Evolutionary conservation across 2,797 vertebrate species (phyloP).

Genomic region (Lophura swinhoii): DNA sequence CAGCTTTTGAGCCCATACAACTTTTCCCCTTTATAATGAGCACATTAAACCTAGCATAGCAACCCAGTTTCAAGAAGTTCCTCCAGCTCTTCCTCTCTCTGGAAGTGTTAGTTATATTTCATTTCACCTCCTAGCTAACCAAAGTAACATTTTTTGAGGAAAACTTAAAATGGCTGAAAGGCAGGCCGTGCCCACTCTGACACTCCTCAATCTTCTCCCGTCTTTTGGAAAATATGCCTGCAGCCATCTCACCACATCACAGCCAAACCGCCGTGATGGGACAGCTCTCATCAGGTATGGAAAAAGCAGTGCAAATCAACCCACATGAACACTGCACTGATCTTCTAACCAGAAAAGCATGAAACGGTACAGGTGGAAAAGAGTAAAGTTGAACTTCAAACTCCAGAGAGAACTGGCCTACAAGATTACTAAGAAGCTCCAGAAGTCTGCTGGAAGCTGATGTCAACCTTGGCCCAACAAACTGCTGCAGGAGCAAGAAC

Average conservation of each 20-base stretch:
- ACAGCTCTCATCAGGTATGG: background rate
- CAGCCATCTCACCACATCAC: background rate
- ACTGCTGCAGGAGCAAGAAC: background rate
- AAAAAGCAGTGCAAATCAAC: background rate
- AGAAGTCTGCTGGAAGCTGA: background rate
- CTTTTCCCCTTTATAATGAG: background rate
- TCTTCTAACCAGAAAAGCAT: background rate
- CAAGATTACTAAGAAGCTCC: background rate
- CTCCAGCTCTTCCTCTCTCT: background rate
- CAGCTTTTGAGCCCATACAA: background rate
- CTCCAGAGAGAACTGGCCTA: background rate
- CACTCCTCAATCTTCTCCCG: background rate
- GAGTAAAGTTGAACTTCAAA: background rate
- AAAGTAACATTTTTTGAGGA: background rate
- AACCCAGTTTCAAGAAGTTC: background rate
- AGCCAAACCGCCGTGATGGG: background rate
- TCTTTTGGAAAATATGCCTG: background rate
- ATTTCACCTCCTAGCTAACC: background rate
- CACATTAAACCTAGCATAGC: background rate
- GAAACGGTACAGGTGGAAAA: background rate
- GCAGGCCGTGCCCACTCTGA: background rate
- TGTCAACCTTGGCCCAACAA: background rate
- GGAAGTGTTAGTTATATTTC: background rate
- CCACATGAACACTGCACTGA: background rate
- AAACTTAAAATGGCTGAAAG: background rate